Evolutionary conservation across 2,797 vertebrate genomes (phyloP), one percentile per base, ranked within the genome.

Genomic region (Platalea minor): DNA sequence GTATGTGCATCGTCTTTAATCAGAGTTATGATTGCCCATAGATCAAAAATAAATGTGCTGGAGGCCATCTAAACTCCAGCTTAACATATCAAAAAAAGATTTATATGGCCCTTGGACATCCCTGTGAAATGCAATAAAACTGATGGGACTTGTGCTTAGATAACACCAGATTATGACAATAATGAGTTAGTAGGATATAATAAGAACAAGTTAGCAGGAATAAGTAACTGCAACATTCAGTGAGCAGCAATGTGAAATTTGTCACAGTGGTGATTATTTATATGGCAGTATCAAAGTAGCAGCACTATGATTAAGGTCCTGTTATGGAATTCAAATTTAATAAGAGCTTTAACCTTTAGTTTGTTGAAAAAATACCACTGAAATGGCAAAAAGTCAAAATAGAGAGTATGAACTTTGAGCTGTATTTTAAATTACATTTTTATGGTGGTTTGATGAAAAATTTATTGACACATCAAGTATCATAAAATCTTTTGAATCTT

Each of bases 291-390:
- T 17, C 70, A 53, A 53, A 91, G 87, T 2, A 76, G 33, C 28
- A 69, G 63, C n/a, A 17, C 35, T 50, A 6, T 64, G 89, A 93
- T 92, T 95, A 82, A 85, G 50, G 67, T 48, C 39, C 63, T 43
- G 45, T 6, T 65, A 31, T 3, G 21, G 75, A 88, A 94, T 59
- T 67, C 33, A 54, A 37, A 70, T 92, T 88, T 92, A 85, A 83
- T 67, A 89, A 60, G 41, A 89, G 50, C 4, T 95, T 79, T 91
- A 95, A 89, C 85, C 56, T 93, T 95, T 91, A 70, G 39, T 28
- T 74, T 35, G 26, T 89, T 91, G 26, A 28, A 21, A 60, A 88
- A 72, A 33, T 5, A 13, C 7, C 45, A 51, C 8, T 24, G 46
- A 78, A 95, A 82, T 50, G 45, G 60, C 33, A 91, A 77, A 82